These are phyloP conservation scores for Semotilus atromaculatus DNA, from an alignment of 2,797 vertebrate species.

Conservation along the genomic window DNA sequence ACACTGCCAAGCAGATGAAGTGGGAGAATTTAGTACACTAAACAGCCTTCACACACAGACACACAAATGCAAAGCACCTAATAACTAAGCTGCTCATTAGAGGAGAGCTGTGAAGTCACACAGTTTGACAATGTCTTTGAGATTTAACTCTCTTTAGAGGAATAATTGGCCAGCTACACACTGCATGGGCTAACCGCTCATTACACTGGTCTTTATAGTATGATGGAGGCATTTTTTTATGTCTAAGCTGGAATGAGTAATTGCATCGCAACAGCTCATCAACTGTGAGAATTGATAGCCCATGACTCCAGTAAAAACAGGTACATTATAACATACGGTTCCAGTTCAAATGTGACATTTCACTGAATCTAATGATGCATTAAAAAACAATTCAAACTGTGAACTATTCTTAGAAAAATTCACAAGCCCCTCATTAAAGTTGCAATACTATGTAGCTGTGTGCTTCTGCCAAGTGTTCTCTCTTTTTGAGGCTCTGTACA, in stretches of 20 bases:
- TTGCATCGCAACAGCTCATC: conserved; percentile 6
- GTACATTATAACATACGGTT: conserved; percentile 11
- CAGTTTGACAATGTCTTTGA: conserved; percentile 32
- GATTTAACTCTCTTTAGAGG: conserved; percentile 32
- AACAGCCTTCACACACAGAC: conserved; percentile 36
- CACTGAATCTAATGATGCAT: conserved; percentile 21
- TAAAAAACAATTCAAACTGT: conserved; percentile 7
- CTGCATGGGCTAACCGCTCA: conserved; percentile 30
- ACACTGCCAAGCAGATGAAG: conserved; percentile 46
- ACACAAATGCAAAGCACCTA: conserved; percentile 33
- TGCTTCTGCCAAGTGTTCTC: not conserved
- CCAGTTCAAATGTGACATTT: conserved; percentile 22
- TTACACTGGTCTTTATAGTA: not conserved
- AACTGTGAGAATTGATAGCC: conserved; percentile 28
- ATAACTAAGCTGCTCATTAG: conserved; percentile 55
- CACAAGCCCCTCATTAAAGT: not conserved
- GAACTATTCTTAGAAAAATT: conserved; percentile 23
- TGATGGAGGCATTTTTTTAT: not conserved
- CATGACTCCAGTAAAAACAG: conserved; percentile 7
- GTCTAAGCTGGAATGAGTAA: not conserved
- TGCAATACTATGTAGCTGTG: not conserved
- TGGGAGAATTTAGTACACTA: conserved; percentile 46
- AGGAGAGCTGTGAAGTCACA: conserved; percentile 20
- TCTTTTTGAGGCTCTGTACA: not conserved
- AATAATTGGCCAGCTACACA: conserved; percentile 38